Percentiles rank a stretch among this genome's conserved stretches.
Evolutionary conservation across 2,113 vertebrate genomes (phyloP).

Genomic region (Sebastes schlegelii): DNA sequence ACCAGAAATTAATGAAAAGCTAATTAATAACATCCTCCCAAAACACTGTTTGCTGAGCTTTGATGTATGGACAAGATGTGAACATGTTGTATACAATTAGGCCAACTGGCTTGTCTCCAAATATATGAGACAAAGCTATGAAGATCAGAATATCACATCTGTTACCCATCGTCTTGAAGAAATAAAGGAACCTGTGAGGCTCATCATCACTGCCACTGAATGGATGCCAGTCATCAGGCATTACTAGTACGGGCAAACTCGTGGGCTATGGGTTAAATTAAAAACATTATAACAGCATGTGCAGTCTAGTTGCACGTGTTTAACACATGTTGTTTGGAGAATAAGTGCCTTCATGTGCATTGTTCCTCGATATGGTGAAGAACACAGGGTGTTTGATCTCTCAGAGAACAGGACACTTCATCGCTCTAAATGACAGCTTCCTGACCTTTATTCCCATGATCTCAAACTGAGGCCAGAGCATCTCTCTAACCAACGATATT

Average conservation of each 20-base stretch:
- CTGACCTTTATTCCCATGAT: slow-evolving; percentile 18
- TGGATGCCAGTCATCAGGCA: neutral
- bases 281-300: slow-evolving; percentile 33
- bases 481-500: slow-evolving; percentile 3
- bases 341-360: slow-evolving; percentile 40
- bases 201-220: slow-evolving; percentile 9
- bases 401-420: slow-evolving; percentile 23
- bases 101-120: neutral
- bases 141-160: neutral
- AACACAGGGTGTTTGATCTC: slow-evolving; percentile 53
- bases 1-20: neutral
- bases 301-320: slow-evolving; percentile 44
- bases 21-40: slow-evolving; percentile 1
- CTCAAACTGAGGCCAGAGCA: slow-evolving; percentile 15
- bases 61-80: slow-evolving; percentile 2
- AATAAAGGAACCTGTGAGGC: neutral
- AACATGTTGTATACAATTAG: neutral
- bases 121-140: neutral
- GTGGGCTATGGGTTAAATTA: no score
- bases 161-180: neutral
- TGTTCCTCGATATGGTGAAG: slow-evolving; percentile 31
- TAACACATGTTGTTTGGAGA: slow-evolving; percentile 43
- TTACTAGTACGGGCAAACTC: neutral
- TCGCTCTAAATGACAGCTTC: slow-evolving; percentile 23
- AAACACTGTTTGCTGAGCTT: neutral